These are phyloP conservation scores for Sialis fuliginosa DNA, from an alignment of 2,888 invertebrate species.

Conservation along the genomic window DNA sequence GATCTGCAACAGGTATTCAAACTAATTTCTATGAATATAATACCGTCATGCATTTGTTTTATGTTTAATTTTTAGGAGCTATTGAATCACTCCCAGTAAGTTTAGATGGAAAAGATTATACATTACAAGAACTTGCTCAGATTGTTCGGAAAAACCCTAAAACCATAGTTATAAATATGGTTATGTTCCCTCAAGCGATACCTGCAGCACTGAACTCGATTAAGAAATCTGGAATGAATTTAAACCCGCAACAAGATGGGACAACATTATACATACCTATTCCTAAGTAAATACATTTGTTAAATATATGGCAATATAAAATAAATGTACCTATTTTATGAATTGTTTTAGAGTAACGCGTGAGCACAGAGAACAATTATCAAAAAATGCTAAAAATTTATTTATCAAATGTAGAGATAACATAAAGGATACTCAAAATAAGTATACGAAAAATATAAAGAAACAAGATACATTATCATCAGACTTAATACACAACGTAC, in stretches of 20 bases:
- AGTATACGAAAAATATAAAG: constrained; percentile 50
- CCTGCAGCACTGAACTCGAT: constrained; percentile 62
- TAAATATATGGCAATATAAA: background rate
- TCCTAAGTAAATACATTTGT: constrained; percentile 45
- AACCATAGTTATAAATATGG: constrained; percentile 66
- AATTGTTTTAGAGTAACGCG: constrained; percentile 48
- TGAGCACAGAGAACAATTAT: constrained; percentile 76
- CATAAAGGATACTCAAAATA: constrained; percentile 59
- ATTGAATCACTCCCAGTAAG: constrained; percentile 60
- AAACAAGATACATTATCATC: constrained; percentile 49
- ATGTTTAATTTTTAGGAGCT: constrained; percentile 31
- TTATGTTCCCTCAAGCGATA: constrained; percentile 71
- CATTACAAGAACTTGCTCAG: constrained; percentile 76
- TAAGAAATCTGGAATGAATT: constrained; percentile 65
- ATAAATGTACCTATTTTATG: constrained; percentile 1
- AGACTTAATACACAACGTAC: constrained; percentile 47
- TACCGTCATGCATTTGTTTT: background rate
- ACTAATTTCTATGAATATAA: background rate
- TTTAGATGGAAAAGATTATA: constrained; percentile 63
- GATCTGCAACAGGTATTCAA: constrained; percentile 48
- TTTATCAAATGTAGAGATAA: constrained; percentile 63
- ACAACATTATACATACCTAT: constrained; percentile 75
- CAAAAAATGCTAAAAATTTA: constrained; percentile 71
- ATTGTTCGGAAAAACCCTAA: constrained; percentile 76
- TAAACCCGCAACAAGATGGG: constrained; percentile 91